Evolutionary conservation across 2,113 vertebrate species (phyloP).

Genomic region (Oncorhynchus gorbuscha): DNA sequence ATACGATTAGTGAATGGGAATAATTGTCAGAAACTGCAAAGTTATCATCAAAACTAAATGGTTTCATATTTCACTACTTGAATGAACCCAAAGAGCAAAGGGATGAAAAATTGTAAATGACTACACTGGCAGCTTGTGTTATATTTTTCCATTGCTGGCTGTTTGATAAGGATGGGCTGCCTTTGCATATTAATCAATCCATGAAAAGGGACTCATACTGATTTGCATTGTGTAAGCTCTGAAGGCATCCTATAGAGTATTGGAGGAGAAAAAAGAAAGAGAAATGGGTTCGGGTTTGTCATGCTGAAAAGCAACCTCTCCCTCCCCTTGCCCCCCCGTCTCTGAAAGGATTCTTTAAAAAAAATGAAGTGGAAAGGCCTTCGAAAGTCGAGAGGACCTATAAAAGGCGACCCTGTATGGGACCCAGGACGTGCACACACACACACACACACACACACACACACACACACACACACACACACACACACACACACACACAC

Average conservation of each 20-base stretch:
- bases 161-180: conserved; percentile 67
- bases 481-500: conserved; percentile 12
- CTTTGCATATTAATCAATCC: conserved; percentile 78
- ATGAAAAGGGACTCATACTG: conserved; percentile 68
- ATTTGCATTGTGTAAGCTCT: conserved; percentile 74
- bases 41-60: too few relatives aligned
- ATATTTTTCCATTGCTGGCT: conserved; percentile 52
- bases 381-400: conserved; percentile 56
- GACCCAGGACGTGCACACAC: background rate
- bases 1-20: too few relatives aligned
- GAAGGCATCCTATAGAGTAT: conserved; percentile 62
- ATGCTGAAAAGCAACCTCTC: conserved; percentile 32
- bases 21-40: too few relatives aligned
- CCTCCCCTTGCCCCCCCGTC: background rate
- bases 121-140: conserved; percentile 42
- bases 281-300: conserved; percentile 44
- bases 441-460: conserved; percentile 15
- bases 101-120: conserved; percentile 33
- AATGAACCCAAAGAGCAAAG: conserved; percentile 13
- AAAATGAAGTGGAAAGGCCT: conserved; percentile 63
- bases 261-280: conserved; percentile 39
- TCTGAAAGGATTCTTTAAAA: conserved; percentile 33
- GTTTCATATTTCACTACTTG: too few relatives aligned
- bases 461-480: conserved; percentile 12
- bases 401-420: conserved; percentile 47